Evolutionary conservation across 2,888 invertebrate species (phyloP), one percentile per base, ranked within the genome.

Genomic region (Acanthoscelides obtectus): DNA sequence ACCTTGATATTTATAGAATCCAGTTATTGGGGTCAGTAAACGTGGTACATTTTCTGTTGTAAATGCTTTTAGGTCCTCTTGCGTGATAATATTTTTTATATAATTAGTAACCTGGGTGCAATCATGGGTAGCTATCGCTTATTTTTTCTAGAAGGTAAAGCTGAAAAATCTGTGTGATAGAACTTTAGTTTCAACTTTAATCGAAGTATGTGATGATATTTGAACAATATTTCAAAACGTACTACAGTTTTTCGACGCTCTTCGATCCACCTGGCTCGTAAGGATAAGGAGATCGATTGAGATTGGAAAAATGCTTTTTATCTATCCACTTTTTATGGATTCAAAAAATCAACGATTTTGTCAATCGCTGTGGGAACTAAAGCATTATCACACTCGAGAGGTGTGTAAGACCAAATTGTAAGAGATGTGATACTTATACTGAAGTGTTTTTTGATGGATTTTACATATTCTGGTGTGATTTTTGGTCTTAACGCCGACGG

Each of bases 71-170:
- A 69, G 72, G 72, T 73, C 73, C 69, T 74, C 70, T 72, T 73
- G 80, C 80, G 82, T 82, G 83, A 81, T 81, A 75, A 72, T 70
- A 74, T 72, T 72, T 74, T 73, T 71, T 72, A 45, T 45, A 45
- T 45, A 45, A 12, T 4, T 45, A 45, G 45, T 45, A 45, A 45
- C 17, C 45, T 45, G 17, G 45, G 45, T 45, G 45, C 45, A 45
- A 45, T 45, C 45, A 45, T 45, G 45, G 45, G 45, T 45, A 45
- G 45, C 45, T 45, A 45, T 45, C 17, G 45, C 45, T 45, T 4
- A 45, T 45, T 45, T 45, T 45, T 45, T 45, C n/a, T 45, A 45
- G 3, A 45, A 45, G 45, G 45, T 45, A 17, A 45, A 45, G 17
- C 45, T 45, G 45, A 4, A 45, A 45, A 45, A 4, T 45, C 12